phyloP scores from a whole-genome alignment of 1,140 invertebrate species.

The Habropoda laboriosa region DNA sequence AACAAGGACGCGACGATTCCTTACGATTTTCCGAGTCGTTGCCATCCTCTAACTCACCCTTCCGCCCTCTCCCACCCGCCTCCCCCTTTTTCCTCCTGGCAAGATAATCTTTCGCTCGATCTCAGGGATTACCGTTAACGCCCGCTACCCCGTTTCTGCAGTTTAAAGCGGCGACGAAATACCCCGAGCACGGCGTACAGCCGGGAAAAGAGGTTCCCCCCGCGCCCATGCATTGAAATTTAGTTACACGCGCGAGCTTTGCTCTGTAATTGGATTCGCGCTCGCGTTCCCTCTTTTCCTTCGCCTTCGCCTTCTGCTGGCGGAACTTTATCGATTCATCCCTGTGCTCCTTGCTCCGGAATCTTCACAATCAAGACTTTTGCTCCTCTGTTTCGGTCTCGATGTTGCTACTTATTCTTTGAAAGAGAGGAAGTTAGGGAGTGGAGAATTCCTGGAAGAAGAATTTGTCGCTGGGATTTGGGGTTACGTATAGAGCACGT shows the following conservation, averaged over 20 bases:
- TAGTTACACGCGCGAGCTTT: constrained; percentile 24
- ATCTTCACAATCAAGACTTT: neutral
- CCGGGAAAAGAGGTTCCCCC: neutral
- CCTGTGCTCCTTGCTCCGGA: too few species aligned
- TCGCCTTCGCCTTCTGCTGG: too few species aligned
- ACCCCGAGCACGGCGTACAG: neutral
- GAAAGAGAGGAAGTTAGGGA: too few species aligned
- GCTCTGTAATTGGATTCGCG: constrained; percentile 29
- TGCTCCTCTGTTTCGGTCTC: too few species aligned
- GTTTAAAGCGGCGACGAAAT: constrained; percentile 27
- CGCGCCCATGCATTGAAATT: constrained; percentile 17
- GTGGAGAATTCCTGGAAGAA: too few species aligned
- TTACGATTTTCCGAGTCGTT: constrained; percentile 68
- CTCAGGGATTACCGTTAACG: constrained; percentile 64
- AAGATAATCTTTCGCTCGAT: constrained; percentile 70
- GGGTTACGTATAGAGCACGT: too few species aligned
- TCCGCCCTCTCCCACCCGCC: too few species aligned
- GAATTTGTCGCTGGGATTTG: too few species aligned
- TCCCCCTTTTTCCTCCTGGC: too few species aligned
- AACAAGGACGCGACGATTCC: constrained; percentile 60
- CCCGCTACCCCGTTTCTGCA: constrained; percentile 29
- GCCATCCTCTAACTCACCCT: too few species aligned
- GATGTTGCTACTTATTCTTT: too few species aligned
- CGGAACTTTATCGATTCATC: constrained; percentile 25
- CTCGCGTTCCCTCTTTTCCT: neutral